Base-by-base conservation (phyloP, 2,888 invertebrate genomes). In the Xiphydria camelus region DNA sequence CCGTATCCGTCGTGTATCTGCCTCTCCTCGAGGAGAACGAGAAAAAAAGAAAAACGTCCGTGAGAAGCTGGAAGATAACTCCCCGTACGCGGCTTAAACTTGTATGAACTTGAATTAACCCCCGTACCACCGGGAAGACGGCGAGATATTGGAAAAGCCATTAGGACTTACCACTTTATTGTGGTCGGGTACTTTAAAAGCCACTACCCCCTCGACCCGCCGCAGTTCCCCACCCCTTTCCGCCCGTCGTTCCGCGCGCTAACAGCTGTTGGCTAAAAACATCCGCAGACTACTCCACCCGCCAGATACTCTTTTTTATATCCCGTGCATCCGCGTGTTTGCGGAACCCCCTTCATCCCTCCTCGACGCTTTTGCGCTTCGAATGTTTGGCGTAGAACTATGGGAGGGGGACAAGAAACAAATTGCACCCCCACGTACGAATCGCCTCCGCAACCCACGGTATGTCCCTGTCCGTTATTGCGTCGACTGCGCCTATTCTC, bases 131-230 rank as follows among this genome's bases (percentile, higher is more conserved):
- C 33, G 38, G 31, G 21, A 10, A 12, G 47, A 6, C 44, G 48
- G 23, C 47, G 54, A 55, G 61, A 61, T 62, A 62, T 62, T 57
- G 62, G 62, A 60, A 62, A 62, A 62, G 59, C 60, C 62, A 62
- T 62, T 62, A 62, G 59, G 62, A 57, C 59, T 53, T 50, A 45
- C 41, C 55, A 52, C 52, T 62, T 59, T 62, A 56, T 62, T 59
- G 57, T 55, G 52, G 47, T 45, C 19, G 35, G 54, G 53, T 55
- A 59, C 56, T 61, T 60, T 62, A 61, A 55, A 53, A 55, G 53
- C 52, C 55, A 55, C 50, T 54, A 53, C 49, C 51, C 43, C 43
- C 47, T 49, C 42, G 43, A 46, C 49, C 49, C 46, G 46, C 23
- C 40, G 12, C 49, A 20, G 35, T 23, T 29, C 41, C 19, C 15